phyloP scores from a whole-genome alignment of 2,113 vertebrate genomes.

The Cottus gobio region DNA sequence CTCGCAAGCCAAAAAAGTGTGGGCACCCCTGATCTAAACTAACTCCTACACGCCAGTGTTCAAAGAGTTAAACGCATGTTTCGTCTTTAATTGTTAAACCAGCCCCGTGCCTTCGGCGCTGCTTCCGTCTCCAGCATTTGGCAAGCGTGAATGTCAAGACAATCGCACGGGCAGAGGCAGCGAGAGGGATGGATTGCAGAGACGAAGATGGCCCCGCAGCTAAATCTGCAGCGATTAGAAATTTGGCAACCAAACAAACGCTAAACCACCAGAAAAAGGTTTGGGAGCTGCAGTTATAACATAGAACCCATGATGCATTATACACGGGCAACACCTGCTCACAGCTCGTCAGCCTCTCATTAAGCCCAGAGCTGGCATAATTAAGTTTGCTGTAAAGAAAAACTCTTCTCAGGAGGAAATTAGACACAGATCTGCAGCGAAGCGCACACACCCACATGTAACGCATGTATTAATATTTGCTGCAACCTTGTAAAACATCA shows the following conservation, averaged over 20 bases:
- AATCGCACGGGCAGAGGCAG: conserved; percentile 31
- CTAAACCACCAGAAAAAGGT: neutral
- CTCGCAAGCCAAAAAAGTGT: too few relatives aligned
- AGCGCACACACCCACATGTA: neutral
- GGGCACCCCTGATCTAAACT: conserved; percentile 18
- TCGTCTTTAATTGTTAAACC: conserved; percentile 24
- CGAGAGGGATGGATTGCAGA: conserved; percentile 4
- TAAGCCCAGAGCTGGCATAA: conserved; percentile 22
- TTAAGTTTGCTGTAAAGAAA: neutral
- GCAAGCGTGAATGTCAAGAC: conserved; percentile 36
- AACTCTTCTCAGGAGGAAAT: conserved; percentile 5
- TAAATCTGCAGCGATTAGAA: conserved; percentile 42
- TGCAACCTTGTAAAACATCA: conserved; percentile 23
- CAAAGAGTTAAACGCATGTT: conserved; percentile 25
- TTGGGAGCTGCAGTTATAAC: neutral
- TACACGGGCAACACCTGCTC: conserved; percentile 1
- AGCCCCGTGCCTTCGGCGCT: conserved; percentile 3
- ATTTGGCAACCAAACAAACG: conserved; percentile 10
- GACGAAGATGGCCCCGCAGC: conserved; percentile 16
- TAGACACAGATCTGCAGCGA: neutral
- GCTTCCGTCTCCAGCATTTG: conserved; percentile 42
- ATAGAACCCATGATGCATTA: neutral
- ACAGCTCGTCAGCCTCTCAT: neutral
- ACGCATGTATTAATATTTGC: conserved; percentile 2
- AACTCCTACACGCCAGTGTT: neutral